Conservation (phyloP, 2,113 vertebrate species). For the Pycnonotus jocosus region DNA sequence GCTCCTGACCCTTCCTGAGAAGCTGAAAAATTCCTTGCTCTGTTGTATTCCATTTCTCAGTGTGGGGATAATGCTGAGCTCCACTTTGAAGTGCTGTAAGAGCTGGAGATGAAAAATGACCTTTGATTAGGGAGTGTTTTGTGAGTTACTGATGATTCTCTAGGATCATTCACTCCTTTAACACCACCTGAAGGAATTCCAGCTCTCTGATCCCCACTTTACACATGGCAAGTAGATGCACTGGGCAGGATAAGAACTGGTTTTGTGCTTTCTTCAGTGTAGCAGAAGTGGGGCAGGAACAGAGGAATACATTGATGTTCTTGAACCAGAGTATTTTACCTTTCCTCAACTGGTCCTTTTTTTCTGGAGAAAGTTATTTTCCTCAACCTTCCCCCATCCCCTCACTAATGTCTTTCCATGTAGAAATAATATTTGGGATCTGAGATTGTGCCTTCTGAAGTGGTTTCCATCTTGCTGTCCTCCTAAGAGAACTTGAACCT, state of each 20-base stretch:
- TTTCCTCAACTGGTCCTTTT: background rate
- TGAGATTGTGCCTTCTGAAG: conserved; percentile 5
- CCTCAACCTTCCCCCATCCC: background rate
- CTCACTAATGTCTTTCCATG: background rate
- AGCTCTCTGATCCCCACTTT: background rate
- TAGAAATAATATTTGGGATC: conserved; percentile 37
- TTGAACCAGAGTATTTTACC: background rate
- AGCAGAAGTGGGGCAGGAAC: background rate
- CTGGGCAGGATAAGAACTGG: background rate
- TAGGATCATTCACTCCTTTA: background rate
- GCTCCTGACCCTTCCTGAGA: background rate
- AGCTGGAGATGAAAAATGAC: background rate
- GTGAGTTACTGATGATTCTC: background rate
- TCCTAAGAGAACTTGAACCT: conserved; percentile 29
- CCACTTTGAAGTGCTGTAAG: background rate
- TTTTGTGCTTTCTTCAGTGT: background rate
- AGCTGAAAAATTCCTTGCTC: background rate
- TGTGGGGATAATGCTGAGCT: background rate
- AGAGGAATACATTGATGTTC: background rate
- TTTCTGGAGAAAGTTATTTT: background rate
- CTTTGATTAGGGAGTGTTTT: background rate
- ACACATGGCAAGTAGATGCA: background rate
- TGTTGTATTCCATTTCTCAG: background rate
- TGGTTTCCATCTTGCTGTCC: conserved; percentile 47
- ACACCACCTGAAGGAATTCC: background rate